phyloP scores from a whole-genome alignment of 2,888 invertebrate genomes.

The Meandrusa payeni region DNA sequence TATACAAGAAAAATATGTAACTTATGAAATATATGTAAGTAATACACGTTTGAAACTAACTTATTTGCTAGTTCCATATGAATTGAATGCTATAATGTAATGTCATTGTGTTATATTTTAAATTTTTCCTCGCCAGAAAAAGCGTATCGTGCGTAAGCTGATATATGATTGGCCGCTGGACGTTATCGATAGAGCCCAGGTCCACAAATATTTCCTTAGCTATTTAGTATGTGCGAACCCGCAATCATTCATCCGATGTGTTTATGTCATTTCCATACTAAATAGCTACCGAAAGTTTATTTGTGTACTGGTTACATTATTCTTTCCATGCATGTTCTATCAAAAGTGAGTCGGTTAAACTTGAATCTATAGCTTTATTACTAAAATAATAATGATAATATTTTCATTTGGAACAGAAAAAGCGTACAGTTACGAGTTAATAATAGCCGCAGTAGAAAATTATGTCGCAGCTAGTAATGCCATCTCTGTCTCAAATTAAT shows the following conservation, averaged over 20 bases:
- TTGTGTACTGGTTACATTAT: slow-evolving; percentile 37
- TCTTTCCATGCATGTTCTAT: not conserved
- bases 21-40: too few relatives aligned
- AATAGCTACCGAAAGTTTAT: slow-evolving; percentile 48
- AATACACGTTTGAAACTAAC: too few relatives aligned
- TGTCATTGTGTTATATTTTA: slow-evolving; percentile 21
- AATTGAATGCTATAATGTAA: not conserved
- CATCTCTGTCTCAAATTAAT: too few relatives aligned
- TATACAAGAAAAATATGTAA: too few relatives aligned
- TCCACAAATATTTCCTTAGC: slow-evolving; percentile 49
- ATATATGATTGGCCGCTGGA: slow-evolving; percentile 47
- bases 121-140: slow-evolving; percentile 39
- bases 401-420: too few relatives aligned
- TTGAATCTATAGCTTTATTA: too few relatives aligned
- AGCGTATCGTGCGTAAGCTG: slow-evolving; percentile 43
- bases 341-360: not conserved
- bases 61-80: not conserved
- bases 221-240: slow-evolving; percentile 44
- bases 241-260: slow-evolving; percentile 40
- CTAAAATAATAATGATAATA: too few relatives aligned
- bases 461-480: too few relatives aligned
- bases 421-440: too few relatives aligned
- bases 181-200: slow-evolving; percentile 44
- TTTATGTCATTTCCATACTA: slow-evolving; percentile 42
- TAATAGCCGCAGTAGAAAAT: too few relatives aligned